Base-by-base conservation (phyloP, 2,888 invertebrate species). In the Agrilus cyanescens region DNA sequence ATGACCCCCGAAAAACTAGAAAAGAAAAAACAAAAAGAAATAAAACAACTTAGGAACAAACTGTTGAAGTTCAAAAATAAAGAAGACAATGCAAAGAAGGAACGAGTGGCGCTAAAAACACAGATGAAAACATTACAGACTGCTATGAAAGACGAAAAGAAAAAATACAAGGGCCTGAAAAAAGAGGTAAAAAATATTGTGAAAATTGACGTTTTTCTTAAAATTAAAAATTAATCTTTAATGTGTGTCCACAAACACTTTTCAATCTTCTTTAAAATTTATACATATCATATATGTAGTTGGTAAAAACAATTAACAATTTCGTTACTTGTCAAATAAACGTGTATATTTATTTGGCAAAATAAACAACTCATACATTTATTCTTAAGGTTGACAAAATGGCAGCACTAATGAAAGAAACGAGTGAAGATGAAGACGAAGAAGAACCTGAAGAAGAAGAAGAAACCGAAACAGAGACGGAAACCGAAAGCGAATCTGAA, bases 401-500 rank as follows among this genome's bases (percentile, higher is more conserved):
- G 88, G 88, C 88, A 0, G 82, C 82, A 12, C 73, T 88, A 58
- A 82, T 90, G 82, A 87, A 83, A 54, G 85, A 85, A 55, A 78
- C 76, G 2, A 82, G 80, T 1, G 79, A 62, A 49, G 66, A 74
- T 44, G 77, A 76, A 51, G 74, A 74, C 45, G 78, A 78, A 53
- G 72, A 67, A 31, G 69, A 64, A 38, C 69, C 67, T 49, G 69
- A 68, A 45, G 67, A 65, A 18, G 67, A 66, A 37, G 62, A 66
- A 30, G 64, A 65, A 30, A 65, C 69, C 2, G 73, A 81, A 55
- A 75, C 75, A 31, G 82, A 81, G 56, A 75, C 76, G 3, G 82
- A 82, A 54, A 76, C 76, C 48, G 79, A 79, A 50, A 75, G 75
- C 0, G 80, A 80, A 52, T 78, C 77, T 49, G 80, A 78, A 61